Percentiles rank a stretch among this genome's conserved stretches.
Evolutionary conservation across 2,797 vertebrate genomes (phyloP).

Genomic region (Sebastes minor): DNA sequence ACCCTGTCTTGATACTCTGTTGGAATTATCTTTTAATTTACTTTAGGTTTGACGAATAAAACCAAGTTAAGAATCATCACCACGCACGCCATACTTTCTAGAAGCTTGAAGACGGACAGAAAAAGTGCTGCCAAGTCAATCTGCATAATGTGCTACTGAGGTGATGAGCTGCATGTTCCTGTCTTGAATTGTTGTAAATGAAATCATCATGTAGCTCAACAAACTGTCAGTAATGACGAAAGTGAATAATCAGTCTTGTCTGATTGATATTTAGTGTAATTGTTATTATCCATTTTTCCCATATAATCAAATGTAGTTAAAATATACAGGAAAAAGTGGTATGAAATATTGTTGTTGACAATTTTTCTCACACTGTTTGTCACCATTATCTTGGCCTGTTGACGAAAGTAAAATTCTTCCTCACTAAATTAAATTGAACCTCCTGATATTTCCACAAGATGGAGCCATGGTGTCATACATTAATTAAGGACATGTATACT

Average conservation of each 20-base stretch:
- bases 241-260: neutral
- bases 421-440: neutral
- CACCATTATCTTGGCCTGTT: neutral
- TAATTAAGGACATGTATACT: neutral
- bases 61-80: neutral
- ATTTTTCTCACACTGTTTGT: neutral
- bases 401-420: neutral
- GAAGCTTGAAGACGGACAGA: too few relatives aligned
- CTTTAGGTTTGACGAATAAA: neutral
- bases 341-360: neutral
- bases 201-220: neutral
- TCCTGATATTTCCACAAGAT: constrained; percentile 37
- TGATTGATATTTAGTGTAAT: neutral
- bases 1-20: neutral
- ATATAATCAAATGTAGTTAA: neutral
- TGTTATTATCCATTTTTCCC: neutral
- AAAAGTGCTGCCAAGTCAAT: too few relatives aligned
- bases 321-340: neutral
- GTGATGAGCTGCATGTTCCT: neutral
- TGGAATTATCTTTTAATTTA: neutral
- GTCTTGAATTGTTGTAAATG: fast-evolving
- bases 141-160: too few relatives aligned
- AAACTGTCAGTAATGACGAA: neutral
- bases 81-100: too few relatives aligned
- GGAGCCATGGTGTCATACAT: constrained; percentile 19